These are phyloP conservation scores for Hyposoter didymator DNA, from an alignment of 2,888 invertebrate species.

Conservation along the genomic window DNA sequence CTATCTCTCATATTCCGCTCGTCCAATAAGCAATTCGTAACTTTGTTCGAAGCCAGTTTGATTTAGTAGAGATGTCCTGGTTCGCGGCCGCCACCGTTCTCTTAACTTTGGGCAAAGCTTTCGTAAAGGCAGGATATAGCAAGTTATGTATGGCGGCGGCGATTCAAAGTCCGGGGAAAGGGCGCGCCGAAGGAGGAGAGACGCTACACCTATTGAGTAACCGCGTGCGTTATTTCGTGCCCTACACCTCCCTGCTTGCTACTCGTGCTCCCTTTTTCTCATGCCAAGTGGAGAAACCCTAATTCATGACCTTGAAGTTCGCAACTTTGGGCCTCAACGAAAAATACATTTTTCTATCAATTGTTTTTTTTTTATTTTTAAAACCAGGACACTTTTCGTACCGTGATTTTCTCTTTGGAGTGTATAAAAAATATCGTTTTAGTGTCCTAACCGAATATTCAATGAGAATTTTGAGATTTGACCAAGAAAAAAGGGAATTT, in stretches of 20 bases:
- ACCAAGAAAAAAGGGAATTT: too few relatives aligned
- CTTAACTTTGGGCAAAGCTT: conserved; percentile 41
- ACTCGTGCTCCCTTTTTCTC: neutral
- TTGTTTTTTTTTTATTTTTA: too few relatives aligned
- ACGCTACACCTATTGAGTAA: conserved; percentile 25
- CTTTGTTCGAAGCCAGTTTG: conserved; percentile 75
- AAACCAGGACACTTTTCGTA: too few relatives aligned
- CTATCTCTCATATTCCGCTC: conserved; percentile 47
- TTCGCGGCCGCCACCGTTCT: conserved; percentile 38
- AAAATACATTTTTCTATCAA: too few relatives aligned
- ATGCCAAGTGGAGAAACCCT: conserved; percentile 42
- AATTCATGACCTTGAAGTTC: too few relatives aligned
- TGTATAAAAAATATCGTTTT: too few relatives aligned
- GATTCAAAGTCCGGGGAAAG: conserved; percentile 2
- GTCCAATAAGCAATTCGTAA: conserved; percentile 74
- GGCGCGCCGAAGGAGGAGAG: neutral
- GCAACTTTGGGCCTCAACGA: too few relatives aligned
- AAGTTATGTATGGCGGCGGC: conserved; percentile 14
- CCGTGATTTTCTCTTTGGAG: too few relatives aligned
- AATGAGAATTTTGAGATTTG: too few relatives aligned
- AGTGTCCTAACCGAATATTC: too few relatives aligned
- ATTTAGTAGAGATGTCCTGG: conserved; percentile 71
- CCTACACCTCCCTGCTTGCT: conserved; percentile 19
- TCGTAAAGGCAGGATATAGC: conserved; percentile 21
- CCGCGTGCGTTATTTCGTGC: conserved; percentile 56